Evolutionary conservation across 2,888 invertebrate genomes (phyloP), one percentile per base, ranked within the genome.

Genomic region (Drosophila silvestris): DNA sequence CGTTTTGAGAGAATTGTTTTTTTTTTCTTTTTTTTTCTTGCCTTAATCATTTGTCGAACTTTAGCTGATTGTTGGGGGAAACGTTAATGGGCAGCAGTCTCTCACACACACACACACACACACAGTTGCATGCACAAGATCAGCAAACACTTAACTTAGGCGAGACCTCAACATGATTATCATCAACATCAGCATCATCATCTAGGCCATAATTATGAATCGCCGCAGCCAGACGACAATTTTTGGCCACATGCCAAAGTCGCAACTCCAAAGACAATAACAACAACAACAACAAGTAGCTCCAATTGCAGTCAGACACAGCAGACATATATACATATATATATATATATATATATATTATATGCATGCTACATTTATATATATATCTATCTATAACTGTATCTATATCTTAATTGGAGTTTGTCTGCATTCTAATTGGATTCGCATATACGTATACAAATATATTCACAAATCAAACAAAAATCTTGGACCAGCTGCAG

Each of bases 171-270:
- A 47, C 47, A 26, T 47, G 16, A 59, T 12, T n/a, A 28, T 35
- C 5, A 58, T 62, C 33, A 57, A 22, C 12, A 47, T 37, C 14
- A n/a, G 16, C 28, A 47, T 52, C 39, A 50, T 47, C 26, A 52
- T 39, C n/a, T 39, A 7, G 37, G 56, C 2, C 57, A 70, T 70
- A 14, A 70, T 53, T 60, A 72, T 60, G 70, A 67, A n/a, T 50
- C 33, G 50, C 44, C 39, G 47, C 62, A 57, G 74, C 63, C 62
- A 81, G 78, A 82, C 82, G 82, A 82, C 73, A 80, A 73, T 74
- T 70, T 70, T 69, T 85, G 85, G 85, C 83, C 70, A 19, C 54
- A 51, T 72, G 85, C 85, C 85, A 88, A 82, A 77, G 70, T 76
- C 56, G 62, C 52, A 68, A 71, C 79, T 67, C 71, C 67, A 52